Base-by-base conservation (phyloP, 2,888 invertebrate species). In the Amphipoea lucens region DNA sequence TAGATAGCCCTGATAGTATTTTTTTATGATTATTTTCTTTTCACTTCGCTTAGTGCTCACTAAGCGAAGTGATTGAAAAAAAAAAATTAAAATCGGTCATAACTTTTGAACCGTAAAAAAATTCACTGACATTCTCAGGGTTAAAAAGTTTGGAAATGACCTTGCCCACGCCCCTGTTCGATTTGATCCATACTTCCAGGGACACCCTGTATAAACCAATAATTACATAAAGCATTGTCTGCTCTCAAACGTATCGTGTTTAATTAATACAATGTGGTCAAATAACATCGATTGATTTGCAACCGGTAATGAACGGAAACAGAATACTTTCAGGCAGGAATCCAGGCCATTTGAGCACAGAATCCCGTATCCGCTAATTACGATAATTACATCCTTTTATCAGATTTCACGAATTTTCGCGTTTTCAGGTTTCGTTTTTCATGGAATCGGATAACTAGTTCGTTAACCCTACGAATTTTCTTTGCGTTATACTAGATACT, bases 301-400 rank as follows among this genome's bases (percentile, higher is more conserved):
- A 42, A 51, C 20, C 63, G n/a, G 57, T 20, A 36, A 36, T 66
- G 36, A 45, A 29, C n/a, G 45, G 45, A 29, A 76, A 76, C 6
- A 6, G 12, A 62, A 48, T 67, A 57, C n/a, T 45, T 71, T 74
- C 2, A 63, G 42, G 11, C 20, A 45, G 14, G 7, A 70, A 83
- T 74, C 23, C 63, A 45, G 57, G 36, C 20, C 42, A 57, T 57
- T 42, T 12, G 6, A 40, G 29, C 42, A 36, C 60, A 48, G 4
- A n/a, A 2, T 63, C 29, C 45, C 1, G 48, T 14, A 29, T 66
- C 40, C 29, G 66, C 4, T 67, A 68, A 71, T 82, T 68, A 68
- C 4, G 42, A 65, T 83, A 65, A 79, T 79, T 63, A 63, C 42
- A 48, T 36, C 77, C 62, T 77, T 82, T 77, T 54, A 81, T 51